Conservation (phyloP, 2,113 vertebrate species). For the Cynopterus brachyotis region DNA sequence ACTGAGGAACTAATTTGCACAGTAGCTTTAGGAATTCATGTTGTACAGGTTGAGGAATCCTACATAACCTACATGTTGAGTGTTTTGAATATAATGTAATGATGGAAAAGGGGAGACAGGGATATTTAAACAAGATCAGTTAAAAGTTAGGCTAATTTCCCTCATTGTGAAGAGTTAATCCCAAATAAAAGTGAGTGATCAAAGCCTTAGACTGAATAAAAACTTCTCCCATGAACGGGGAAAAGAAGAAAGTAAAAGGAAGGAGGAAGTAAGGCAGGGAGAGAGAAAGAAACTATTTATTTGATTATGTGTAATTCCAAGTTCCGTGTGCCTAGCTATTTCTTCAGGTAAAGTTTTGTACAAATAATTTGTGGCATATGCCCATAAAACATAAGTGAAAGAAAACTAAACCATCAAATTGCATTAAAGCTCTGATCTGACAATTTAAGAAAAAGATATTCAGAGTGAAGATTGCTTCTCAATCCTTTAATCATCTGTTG, state of each 20-base stretch:
- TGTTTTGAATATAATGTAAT: not conserved
- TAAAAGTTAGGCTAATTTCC: not conserved
- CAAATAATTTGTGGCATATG: conserved; percentile 39
- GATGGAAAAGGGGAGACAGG: not conserved
- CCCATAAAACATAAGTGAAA: conserved; percentile 56
- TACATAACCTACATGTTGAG: not conserved
- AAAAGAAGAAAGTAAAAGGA: not conserved
- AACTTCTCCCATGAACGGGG: not conserved
- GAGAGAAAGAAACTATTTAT: not conserved
- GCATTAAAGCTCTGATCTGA: conserved; percentile 59
- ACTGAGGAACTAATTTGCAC: not conserved
- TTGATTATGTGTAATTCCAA: not conserved
- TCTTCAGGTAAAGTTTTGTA: conserved; percentile 9
- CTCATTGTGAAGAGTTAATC: not conserved
- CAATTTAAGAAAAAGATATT: conserved; percentile 73
- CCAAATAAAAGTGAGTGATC: not conserved
- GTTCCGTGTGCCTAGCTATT: not conserved
- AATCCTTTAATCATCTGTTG: conserved; percentile 78
- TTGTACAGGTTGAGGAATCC: not conserved
- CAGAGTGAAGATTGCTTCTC: conserved; percentile 71
- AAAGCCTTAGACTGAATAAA: not conserved
- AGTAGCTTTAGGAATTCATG: not conserved
- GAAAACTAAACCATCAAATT: conserved; percentile 57
- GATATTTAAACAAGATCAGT: not conserved
- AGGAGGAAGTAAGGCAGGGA: not conserved